Conservation (phyloP, 1,140 invertebrate genomes). For the Adoxophyes honmai region DNA sequence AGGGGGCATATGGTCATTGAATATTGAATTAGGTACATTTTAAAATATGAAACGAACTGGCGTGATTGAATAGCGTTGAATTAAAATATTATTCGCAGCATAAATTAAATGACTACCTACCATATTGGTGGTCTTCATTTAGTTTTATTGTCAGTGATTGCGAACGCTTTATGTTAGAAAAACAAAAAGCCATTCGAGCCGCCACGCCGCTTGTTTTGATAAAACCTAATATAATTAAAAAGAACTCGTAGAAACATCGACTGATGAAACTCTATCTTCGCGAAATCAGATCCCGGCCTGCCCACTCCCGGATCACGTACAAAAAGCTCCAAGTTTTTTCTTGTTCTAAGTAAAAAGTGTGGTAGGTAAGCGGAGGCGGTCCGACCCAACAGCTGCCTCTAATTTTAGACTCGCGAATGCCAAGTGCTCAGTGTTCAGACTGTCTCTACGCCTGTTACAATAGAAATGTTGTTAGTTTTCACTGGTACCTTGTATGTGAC, state of each 20-base stretch:
- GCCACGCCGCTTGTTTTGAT: slow-evolving; percentile 35
- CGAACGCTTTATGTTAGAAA: background rate
- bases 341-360: slow-evolving; percentile 38
- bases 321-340: slow-evolving; percentile 33
- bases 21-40: too few species aligned
- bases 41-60: too few species aligned
- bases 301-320: slow-evolving; percentile 28
- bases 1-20: too few species aligned
- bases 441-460: too few species aligned
- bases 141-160: too few species aligned
- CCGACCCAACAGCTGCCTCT: slow-evolving; percentile 31
- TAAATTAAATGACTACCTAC: too few species aligned
- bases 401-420: slow-evolving; percentile 36
- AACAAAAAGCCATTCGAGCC: slow-evolving; percentile 35
- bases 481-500: too few species aligned
- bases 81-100: too few species aligned
- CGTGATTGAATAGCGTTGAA: too few species aligned
- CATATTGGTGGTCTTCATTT: too few species aligned
- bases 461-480: too few species aligned
- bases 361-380: slow-evolving; percentile 29
- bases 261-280: slow-evolving; percentile 58
- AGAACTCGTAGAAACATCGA: slow-evolving; percentile 57
- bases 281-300: slow-evolving; percentile 52
- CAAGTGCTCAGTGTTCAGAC: slow-evolving; percentile 13
- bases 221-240: slow-evolving; percentile 48